phyloP scores from a whole-genome alignment of 2,888 invertebrate genomes.

The Proisotoma minuta region DNA sequence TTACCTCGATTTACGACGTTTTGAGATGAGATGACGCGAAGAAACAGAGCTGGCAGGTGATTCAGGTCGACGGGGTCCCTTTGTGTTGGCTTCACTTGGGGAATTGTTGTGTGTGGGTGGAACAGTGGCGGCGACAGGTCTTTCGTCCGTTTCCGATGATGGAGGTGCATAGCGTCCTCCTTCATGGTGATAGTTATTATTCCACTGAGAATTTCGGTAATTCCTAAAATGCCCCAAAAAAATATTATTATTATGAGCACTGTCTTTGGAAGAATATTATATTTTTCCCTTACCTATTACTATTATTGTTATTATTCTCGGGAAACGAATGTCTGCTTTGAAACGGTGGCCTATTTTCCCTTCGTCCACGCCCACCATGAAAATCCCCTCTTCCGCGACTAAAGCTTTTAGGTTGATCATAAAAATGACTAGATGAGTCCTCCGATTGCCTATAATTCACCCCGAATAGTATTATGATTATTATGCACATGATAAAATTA shows the following conservation, averaged over 20 bases:
- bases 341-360: constrained; percentile 44
- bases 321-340: constrained; percentile 46
- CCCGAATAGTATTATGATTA: no score
- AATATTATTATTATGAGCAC: background rate
- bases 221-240: constrained; percentile 22
- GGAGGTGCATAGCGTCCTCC: constrained; percentile 45
- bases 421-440: constrained; percentile 48
- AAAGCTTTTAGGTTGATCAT: constrained; percentile 48
- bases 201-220: constrained; percentile 44
- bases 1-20: constrained; percentile 47
- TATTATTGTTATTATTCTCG: constrained; percentile 39
- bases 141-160: constrained; percentile 45
- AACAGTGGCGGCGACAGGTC: constrained; percentile 40
- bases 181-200: constrained; percentile 42
- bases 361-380: constrained; percentile 42
- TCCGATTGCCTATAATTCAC: constrained; percentile 47
- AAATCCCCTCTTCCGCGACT: constrained; percentile 48
- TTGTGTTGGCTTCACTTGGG: constrained; percentile 42
- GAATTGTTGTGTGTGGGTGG: constrained; percentile 39
- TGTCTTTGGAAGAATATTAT: background rate
- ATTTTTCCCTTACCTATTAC: background rate
- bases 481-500: no score
- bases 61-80: constrained; percentile 45
- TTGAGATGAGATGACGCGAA: constrained; percentile 46
- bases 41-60: constrained; percentile 47